Evolutionary conservation across 53 echinoderm and acorn worm species (phyloP), one percentile per base, ranked within the genome.

Genomic region (Astropecten irregularis): DNA sequence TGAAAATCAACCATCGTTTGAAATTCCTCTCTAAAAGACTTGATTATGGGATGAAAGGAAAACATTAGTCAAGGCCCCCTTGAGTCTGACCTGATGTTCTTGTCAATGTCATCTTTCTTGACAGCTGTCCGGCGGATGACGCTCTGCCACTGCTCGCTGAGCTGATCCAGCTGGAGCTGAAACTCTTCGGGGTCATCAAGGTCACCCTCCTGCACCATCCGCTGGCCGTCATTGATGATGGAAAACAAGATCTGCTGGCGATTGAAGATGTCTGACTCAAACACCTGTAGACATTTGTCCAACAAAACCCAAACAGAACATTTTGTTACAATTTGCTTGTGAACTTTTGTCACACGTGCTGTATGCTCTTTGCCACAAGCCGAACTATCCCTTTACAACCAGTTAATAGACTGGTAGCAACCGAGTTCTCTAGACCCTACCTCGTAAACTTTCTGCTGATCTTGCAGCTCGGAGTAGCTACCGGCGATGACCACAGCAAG

Each of bases 241-340:
- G 99, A 99, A 86, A 99, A 99, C 51, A 99, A 59, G 89, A 99
- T 99, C 68, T 99, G 99, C 83, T 99, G 94, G 28, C 95, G 89
- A 74, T 99, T 99, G 92, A 99, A 99, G 86, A 99, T 94, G 87
- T 99, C 99, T 11, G 99, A 88, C 74, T 99, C 99, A 86, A 99
- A 99, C 69, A 92, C 82, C 99, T 99, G 76, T 4, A 54, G 22
- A 67, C n/a, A n/a, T n/a, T n/a, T n/a, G n/a, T n/a, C n/a, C n/a
- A n/a, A n/a, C n/a, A n/a, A n/a, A n/a, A n/a, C n/a, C n/a, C n/a
- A n/a, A n/a, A n/a, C n/a, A n/a, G n/a, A n/a, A n/a, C n/a, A n/a
- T n/a, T n/a, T n/a, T n/a, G n/a, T n/a, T n/a, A n/a, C n/a, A n/a
- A n/a, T n/a, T n/a, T n/a, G n/a, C n/a, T n/a, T n/a, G n/a, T n/a